Base-by-base conservation (phyloP, 2,113 vertebrate species). In the Syngnathus floridae region DNA sequence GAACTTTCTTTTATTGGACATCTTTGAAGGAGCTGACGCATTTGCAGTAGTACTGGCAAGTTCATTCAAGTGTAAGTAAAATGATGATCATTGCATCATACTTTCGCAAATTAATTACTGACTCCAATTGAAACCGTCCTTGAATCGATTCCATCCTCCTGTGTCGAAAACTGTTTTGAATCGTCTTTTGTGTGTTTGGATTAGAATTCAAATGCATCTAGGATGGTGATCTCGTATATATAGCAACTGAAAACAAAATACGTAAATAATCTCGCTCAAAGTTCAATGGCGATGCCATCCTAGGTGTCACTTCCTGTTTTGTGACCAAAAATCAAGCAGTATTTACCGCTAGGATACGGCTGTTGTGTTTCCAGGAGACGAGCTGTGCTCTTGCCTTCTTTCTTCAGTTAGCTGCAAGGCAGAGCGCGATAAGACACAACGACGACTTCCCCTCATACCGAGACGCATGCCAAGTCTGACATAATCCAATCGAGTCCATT, bases 401-500 rank as follows among this genome's bases (percentile, higher is more conserved):
- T 67, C 86, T 83, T 87, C 74, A 87, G 88, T 90, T 90, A 86
- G 87, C 88, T 90, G 87, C 85, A 89, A 91, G 87, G 86, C 86
- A 90, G 83, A 84, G 82, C 78, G 86, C 86, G 89, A 90, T 90
- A 90, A 91, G 88, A 89, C 84, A 80, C 84, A 88, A 80, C 75
- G 81, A 89, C 88, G 86, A 84, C 84, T 90, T 87, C 84, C 26
- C 86, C 83, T 87, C 87, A 88, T 82, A 89, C 87, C 77, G 69
- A 82, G 76, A 61, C 86, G 76, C 82, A 88, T 86, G 88, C 89
- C 86, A 91, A 89, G 86, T 89, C 88, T 89, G 87, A 91, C 87
- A 91, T 92, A 92, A 92, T 92, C 91, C 90, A 91, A 91, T 91
- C 89, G 83, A 84, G 88, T 87, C 86, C 84, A 87, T 90, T 91